Conservation (phyloP, 2,888 invertebrate genomes). For the Drosophila merina region DNA sequence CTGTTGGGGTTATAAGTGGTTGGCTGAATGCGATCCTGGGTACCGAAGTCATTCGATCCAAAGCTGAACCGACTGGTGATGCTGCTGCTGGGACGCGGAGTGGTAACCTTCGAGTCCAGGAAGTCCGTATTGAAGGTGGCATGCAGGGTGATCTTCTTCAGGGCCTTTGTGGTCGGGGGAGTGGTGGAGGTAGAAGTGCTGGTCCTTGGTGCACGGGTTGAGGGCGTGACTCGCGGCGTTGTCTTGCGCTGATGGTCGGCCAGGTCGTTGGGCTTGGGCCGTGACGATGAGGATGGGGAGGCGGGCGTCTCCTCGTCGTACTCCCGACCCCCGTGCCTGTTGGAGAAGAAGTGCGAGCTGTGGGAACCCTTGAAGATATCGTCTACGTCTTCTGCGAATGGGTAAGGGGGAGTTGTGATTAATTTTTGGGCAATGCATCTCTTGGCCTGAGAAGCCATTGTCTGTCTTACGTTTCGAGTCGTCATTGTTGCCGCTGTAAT, state of each 20-base stretch:
- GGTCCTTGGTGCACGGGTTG: conserved; percentile 66
- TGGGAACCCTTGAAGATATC: conserved; percentile 89
- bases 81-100: conserved; percentile 56
- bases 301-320: conserved; percentile 83
- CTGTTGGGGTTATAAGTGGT: conserved; percentile 82
- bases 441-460: conserved; percentile 51
- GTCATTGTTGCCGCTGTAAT: conserved; percentile 74
- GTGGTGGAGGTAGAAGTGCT: conserved; percentile 28
- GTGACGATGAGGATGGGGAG: conserved; percentile 46
- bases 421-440: conserved; percentile 61
- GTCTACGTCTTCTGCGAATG: conserved; percentile 83
- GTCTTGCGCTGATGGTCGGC: conserved; percentile 81
- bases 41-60: conserved; percentile 67
- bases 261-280: conserved; percentile 82
- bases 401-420: conserved; percentile 51
- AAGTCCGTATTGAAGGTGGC: conserved; percentile 80
- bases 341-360: conserved; percentile 91
- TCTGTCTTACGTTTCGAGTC: conserved; percentile 82
- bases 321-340: conserved; percentile 86
- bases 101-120: conserved; percentile 64
- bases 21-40: conserved; percentile 81
- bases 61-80: conserved; percentile 75
- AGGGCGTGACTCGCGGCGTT: conserved; percentile 68
- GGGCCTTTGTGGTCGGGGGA: conserved; percentile 52
- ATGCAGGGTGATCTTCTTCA: conserved; percentile 81